Evolutionary conservation across 2,888 invertebrate genomes (phyloP).

Genomic region (Diplazon laetatorius): DNA sequence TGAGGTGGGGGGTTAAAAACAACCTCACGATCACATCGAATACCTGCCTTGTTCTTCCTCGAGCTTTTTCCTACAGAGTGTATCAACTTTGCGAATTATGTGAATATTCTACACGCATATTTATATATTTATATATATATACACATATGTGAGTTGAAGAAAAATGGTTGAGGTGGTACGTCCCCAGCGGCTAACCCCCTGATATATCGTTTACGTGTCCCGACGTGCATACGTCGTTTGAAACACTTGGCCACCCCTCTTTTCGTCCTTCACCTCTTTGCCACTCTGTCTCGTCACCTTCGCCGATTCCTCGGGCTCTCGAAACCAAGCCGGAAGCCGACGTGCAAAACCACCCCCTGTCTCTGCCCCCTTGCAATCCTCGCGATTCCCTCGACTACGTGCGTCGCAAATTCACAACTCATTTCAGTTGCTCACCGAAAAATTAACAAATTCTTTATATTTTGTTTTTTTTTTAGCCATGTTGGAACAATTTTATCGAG

Average conservation of each 20-base stretch:
- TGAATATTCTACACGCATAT: too few relatives aligned
- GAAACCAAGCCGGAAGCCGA: conserved; percentile 26
- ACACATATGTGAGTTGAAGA: conserved; percentile 79
- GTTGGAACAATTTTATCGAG: too few relatives aligned
- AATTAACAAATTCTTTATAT: too few relatives aligned
- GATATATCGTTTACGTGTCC: conserved; percentile 83
- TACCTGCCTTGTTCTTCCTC: conserved; percentile 42
- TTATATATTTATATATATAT: too few relatives aligned
- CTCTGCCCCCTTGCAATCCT: conserved; percentile 69
- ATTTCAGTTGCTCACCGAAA: too few relatives aligned
- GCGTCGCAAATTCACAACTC: conserved; percentile 81
- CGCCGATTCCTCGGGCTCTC: conserved; percentile 52
- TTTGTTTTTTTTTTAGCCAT: conserved; percentile 31
- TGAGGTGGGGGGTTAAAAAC: too few relatives aligned
- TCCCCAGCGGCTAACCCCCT: conserved; percentile 82
- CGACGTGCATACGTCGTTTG: conserved; percentile 82
- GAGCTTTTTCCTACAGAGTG: conserved; percentile 72
- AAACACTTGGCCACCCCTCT: conserved; percentile 79
- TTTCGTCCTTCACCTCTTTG: conserved; percentile 52
- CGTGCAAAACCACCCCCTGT: conserved; percentile 59
- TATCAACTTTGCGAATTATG: conserved; percentile 79
- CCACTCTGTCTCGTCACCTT: conserved; percentile 39
- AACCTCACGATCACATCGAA: conserved; percentile 73
- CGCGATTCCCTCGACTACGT: conserved; percentile 33
- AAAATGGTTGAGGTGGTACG: conserved; percentile 81